A percentile compares a stretch with the other conserved stretches of the same genome.
These are phyloP conservation scores for Drosophila neocordata DNA, from an alignment of 1,140 invertebrate species.

Conservation along the genomic window DNA sequence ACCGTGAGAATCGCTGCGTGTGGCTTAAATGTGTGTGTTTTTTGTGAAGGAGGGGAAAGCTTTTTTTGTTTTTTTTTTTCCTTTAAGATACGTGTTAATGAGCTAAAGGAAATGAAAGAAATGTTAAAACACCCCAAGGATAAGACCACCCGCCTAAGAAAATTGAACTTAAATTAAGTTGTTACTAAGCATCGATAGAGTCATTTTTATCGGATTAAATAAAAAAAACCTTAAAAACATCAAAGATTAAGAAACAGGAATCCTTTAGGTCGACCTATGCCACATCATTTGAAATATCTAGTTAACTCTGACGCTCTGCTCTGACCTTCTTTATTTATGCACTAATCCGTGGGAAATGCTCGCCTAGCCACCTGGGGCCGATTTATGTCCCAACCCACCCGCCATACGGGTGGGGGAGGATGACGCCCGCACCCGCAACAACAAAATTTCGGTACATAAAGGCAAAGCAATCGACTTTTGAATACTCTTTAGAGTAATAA, in stretches of 20 bases:
- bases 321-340: conserved; percentile 79
- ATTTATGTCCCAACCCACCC: conserved; percentile 59
- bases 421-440: conserved; percentile 50
- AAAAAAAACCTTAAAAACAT: neutral
- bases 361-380: conserved; percentile 70
- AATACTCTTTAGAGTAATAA: conserved; percentile 28
- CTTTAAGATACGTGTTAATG: conserved; percentile 60
- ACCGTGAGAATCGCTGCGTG: conserved; percentile 76
- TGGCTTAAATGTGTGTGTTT: conserved; percentile 27
- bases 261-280: conserved; percentile 34
- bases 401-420: conserved; percentile 1
- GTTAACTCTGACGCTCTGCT: conserved; percentile 51
- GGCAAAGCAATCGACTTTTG: neutral
- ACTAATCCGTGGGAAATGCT: conserved; percentile 76
- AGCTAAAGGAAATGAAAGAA: conserved; percentile 47
- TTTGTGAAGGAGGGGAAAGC: too few species aligned
- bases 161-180: conserved; percentile 37
- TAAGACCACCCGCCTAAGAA: conserved; percentile 39
- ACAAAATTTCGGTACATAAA: neutral
- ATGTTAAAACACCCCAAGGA: neutral
- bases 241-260: neutral
- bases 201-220: conserved; percentile 5
- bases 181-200: conserved; percentile 19
- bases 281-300: conserved; percentile 68
- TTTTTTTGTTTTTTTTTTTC: neutral